Evolutionary conservation across 2,113 vertebrate species (phyloP).

Genomic region (Eclectus roratus): DNA sequence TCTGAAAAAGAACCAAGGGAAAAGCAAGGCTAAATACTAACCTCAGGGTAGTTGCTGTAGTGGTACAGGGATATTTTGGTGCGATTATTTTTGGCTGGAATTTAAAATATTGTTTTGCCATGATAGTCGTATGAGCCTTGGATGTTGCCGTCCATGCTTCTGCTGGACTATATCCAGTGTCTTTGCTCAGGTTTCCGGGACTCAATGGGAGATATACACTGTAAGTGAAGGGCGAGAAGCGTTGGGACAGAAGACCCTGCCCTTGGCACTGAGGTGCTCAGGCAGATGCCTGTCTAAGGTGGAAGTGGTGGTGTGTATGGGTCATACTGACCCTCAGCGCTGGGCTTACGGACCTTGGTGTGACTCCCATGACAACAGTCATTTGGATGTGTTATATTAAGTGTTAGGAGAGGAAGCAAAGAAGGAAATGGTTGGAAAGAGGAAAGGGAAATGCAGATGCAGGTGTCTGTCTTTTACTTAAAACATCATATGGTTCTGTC

Average conservation of each 20-base stretch:
- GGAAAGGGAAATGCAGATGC: not conserved
- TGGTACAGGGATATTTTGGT: not conserved
- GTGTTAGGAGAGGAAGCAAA: not conserved
- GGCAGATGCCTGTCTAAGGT: not conserved
- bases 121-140: not conserved
- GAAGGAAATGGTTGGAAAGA: not conserved
- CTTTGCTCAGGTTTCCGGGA: not conserved
- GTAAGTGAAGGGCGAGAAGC: not conserved
- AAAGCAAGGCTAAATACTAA: not conserved
- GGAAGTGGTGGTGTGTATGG: not conserved
- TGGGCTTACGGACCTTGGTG: not conserved
- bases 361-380: not conserved
- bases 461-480: not conserved
- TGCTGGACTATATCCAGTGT: not conserved
- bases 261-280: not conserved
- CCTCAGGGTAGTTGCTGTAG: not conserved
- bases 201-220: fast-evolving
- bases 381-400: not conserved
- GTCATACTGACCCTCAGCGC: fast-evolving
- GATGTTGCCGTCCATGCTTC: fast-evolving
- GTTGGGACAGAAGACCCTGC: not conserved
- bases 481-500: not conserved
- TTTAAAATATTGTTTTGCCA: not conserved
- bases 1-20: not conserved
- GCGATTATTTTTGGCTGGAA: not conserved